These are phyloP conservation scores for Andricus quercusramuli DNA, from an alignment of 2,888 invertebrate species.

Conservation along the genomic window DNA sequence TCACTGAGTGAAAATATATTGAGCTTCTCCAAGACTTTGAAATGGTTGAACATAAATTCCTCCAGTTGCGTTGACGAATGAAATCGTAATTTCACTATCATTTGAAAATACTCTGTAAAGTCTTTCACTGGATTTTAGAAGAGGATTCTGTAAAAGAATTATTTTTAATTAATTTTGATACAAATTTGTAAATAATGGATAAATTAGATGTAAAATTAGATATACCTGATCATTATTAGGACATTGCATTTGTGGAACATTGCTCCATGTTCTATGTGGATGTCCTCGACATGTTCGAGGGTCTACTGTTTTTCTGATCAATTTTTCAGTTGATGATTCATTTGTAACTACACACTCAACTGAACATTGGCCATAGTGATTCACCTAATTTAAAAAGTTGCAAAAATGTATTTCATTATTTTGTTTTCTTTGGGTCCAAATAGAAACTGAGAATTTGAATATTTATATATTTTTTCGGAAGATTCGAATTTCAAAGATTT, in stretches of 20 bases:
- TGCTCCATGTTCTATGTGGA: constrained; percentile 72
- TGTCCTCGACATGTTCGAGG: constrained; percentile 74
- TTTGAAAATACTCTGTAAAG: constrained; percentile 68
- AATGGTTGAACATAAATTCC: constrained; percentile 78
- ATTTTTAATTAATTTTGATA: constrained; percentile 1
- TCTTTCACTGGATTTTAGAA: constrained; percentile 77
- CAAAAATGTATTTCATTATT: not conserved
- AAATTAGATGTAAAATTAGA: constrained; percentile 28
- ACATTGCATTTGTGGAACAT: constrained; percentile 75
- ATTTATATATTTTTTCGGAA: no score
- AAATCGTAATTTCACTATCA: constrained; percentile 65
- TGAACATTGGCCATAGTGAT: constrained; percentile 76
- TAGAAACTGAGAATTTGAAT: no score
- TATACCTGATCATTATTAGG: constrained; percentile 75
- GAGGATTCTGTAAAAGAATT: constrained; percentile 70
- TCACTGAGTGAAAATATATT: constrained; percentile 72
- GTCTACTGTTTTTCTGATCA: constrained; percentile 76
- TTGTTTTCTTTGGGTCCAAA: no score
- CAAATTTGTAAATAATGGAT: constrained; percentile 24
- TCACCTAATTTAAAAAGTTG: constrained; percentile 64
- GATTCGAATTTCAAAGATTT: no score
- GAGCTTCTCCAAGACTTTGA: constrained; percentile 78
- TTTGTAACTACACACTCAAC: constrained; percentile 75
- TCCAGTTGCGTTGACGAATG: constrained; percentile 74
- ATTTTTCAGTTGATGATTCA: constrained; percentile 63